Evolutionary conservation across 2,113 vertebrate genomes (phyloP).

Genomic region (Pseudolaguvia tuberculata): DNA sequence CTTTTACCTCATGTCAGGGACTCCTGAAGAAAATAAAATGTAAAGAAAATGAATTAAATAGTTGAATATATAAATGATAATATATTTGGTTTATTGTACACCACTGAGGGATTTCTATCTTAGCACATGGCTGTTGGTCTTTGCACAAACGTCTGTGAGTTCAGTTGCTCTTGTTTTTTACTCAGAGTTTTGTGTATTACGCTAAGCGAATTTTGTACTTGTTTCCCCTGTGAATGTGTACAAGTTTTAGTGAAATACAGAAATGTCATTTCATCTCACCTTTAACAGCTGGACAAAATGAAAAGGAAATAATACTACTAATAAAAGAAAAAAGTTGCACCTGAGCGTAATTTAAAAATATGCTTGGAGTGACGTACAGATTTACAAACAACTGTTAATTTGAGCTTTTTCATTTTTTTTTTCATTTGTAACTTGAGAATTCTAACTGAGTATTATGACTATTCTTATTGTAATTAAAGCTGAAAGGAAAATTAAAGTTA

Average conservation of each 20-base stretch:
- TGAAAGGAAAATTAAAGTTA: conserved; percentile 67
- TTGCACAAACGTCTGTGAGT: conserved; percentile 78
- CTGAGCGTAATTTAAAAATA: conserved; percentile 60
- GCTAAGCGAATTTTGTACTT: conserved; percentile 75
- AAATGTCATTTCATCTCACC: conserved; percentile 71
- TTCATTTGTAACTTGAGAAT: conserved; percentile 63
- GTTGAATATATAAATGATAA: background rate
- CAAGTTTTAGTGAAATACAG: conserved; percentile 74
- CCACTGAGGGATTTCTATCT: conserved; percentile 74
- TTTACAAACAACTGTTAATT: conserved; percentile 71
- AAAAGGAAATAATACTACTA: conserved; percentile 48
- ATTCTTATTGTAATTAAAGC: conserved; percentile 61
- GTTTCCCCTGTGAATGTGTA: conserved; percentile 70
- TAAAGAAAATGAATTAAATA: conserved; percentile 39
- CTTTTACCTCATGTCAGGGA: conserved; percentile 81
- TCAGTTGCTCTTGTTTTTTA: conserved; percentile 71
- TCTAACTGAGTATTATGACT: conserved; percentile 57
- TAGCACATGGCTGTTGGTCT: conserved; percentile 79
- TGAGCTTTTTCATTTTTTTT: conserved; percentile 63
- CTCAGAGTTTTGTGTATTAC: conserved; percentile 71
- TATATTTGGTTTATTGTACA: conserved; percentile 67
- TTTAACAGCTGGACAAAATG: conserved; percentile 66
- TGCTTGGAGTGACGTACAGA: conserved; percentile 55
- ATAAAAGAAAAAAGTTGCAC: conserved; percentile 60
- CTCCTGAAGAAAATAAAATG: conserved; percentile 66